Conservation (phyloP, 2,113 vertebrate genomes). For the Lepus europaeus region DNA sequence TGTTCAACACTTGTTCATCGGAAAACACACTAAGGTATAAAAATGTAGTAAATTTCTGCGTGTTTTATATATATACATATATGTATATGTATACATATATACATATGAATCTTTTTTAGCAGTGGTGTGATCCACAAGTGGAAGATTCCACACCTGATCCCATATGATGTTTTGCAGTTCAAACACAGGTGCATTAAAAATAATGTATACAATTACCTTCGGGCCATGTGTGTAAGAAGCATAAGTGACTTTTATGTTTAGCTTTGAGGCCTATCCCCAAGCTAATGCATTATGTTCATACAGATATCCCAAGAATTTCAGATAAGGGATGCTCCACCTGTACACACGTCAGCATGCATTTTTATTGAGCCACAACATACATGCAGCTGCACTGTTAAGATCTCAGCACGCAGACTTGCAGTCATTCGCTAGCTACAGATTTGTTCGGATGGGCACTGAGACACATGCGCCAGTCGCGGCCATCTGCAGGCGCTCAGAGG, state of each 20-base stretch:
- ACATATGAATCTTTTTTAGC: background rate
- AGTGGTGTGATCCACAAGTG: background rate
- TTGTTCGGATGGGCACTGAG: background rate
- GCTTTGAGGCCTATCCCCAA: background rate
- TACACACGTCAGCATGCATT: background rate
- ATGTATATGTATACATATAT: background rate
- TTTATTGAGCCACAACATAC: background rate
- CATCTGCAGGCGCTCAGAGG: background rate
- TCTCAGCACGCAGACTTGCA: background rate
- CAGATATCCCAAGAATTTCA: background rate
- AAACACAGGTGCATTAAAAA: background rate
- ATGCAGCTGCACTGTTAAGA: background rate
- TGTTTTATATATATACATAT: background rate
- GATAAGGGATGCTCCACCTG: background rate
- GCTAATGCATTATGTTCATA: background rate
- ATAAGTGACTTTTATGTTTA: background rate
- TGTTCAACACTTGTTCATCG: background rate
- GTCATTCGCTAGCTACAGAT: conserved; percentile 1
- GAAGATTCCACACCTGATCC: background rate
- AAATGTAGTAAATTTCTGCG: background rate
- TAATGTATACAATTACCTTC: background rate
- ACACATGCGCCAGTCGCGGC: background rate
- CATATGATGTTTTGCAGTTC: background rate
- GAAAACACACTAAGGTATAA: background rate
- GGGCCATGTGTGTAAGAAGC: background rate